Base-by-base conservation (phyloP, 2,888 invertebrate species). In the Iphiclides podalirius region DNA sequence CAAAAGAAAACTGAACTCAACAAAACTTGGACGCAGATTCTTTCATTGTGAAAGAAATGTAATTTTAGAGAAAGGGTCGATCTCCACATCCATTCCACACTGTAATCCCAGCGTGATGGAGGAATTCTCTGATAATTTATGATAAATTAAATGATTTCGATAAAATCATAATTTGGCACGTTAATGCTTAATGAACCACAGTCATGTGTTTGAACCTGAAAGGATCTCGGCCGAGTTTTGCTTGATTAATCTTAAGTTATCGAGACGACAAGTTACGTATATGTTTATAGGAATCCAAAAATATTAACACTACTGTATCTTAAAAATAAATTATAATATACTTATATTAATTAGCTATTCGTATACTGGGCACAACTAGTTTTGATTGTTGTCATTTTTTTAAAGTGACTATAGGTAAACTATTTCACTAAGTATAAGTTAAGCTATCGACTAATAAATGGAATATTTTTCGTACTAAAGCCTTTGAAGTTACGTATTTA, bases 311-410 rank as follows among this genome's bases (percentile, higher is more conserved):
- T 86, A 88, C 77, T 83, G 83, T 85, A 79, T 84, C 88, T 88
- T 87, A 88, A 75, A 50, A 81, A 87, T 87, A 87, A 87, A 85
- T 86, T 85, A 86, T 70, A 75, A 73, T 77, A 82, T 75, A 75
- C 78, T 80, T 81, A 69, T 31, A 46, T 72, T 81, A 82, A 74
- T 79, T 79, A 83, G 71, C 85, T 88, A 88, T 83, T 88, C 88
- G 88, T 88, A 88, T 88, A 88, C 88, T 86, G 87, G 88, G 87
- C 88, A 88, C 88, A 88, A 88, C 88, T 88, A 88, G 88, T 86
- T 83, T 80, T 86, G 86, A 86, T 87, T 86, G 76, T 74, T 85
- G 85, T 86, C 85, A 87, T 86, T 85, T 79, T 63, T 79, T 72
- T 17, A 49, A 80, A 70, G 79, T 87, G 86, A 87, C 87, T 86